These are phyloP conservation scores for Hemibagrus guttatus DNA, from an alignment of 2,797 vertebrate species.

Conservation along the genomic window DNA sequence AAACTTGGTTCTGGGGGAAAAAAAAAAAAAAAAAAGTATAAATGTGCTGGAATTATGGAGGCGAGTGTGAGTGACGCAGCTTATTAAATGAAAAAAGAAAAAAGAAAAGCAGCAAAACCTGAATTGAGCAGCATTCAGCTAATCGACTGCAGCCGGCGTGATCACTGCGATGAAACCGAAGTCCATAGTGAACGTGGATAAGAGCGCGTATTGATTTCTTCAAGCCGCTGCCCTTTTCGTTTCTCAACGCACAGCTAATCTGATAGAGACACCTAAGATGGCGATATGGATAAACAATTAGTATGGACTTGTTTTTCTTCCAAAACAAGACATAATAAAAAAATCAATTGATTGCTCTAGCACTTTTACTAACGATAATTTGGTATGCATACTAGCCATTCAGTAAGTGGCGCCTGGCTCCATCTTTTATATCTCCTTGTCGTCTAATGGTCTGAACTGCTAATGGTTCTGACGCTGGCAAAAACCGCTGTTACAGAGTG, in stretches of 20 bases:
- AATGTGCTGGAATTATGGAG: neutral
- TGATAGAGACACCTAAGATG: constrained; percentile 21
- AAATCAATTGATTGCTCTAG: neutral
- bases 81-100: neutral
- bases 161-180: neutral
- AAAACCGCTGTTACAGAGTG: neutral
- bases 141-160: constrained; percentile 23
- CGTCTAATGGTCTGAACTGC: neutral
- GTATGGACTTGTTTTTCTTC: neutral
- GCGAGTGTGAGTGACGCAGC: neutral
- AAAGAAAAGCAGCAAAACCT: neutral
- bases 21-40: neutral
- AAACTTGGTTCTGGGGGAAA: too few relatives aligned
- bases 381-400: too few relatives aligned
- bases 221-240: neutral
- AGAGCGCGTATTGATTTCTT: constrained; percentile 15
- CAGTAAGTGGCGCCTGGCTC: too few relatives aligned
- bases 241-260: constrained; percentile 7
- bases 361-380: neutral
- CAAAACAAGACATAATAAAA: neutral
- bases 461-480: neutral
- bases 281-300: constrained; percentile 33
- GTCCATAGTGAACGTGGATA: constrained; percentile 22
- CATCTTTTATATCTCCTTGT: neutral
- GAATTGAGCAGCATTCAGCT: neutral